phyloP scores from a whole-genome alignment of 1,140 invertebrate species.

The Bombus vancouverensis region DNA sequence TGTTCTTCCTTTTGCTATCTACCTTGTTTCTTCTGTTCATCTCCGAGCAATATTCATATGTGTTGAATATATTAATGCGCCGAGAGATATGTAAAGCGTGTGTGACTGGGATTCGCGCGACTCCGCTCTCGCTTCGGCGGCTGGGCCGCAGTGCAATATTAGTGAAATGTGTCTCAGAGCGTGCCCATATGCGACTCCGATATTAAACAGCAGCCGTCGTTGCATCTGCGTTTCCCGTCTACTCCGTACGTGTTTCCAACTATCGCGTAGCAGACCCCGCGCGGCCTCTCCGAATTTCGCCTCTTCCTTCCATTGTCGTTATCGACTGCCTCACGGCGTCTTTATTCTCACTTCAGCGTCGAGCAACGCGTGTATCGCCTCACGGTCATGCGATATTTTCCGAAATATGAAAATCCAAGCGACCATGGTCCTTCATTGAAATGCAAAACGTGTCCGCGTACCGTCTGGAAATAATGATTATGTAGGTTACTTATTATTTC shows the following conservation, averaged over 20 bases:
- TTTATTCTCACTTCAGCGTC: background rate
- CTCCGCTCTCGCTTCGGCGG: constrained; percentile 42
- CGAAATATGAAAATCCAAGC: constrained; percentile 74
- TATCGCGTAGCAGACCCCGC: constrained; percentile 28
- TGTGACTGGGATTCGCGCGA: constrained; percentile 59
- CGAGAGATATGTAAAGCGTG: constrained; percentile 77
- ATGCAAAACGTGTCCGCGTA: constrained; percentile 21
- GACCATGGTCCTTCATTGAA: constrained; percentile 66
- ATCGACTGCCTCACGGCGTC: constrained; percentile 8
- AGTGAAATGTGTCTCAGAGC: constrained; percentile 79
- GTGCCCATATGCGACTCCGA: constrained; percentile 78
- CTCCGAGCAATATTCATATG: constrained; percentile 79
- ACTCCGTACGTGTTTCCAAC: constrained; percentile 56
- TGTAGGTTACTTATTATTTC: background rate
- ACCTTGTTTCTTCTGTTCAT: constrained; percentile 39
- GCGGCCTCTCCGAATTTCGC: constrained; percentile 11
- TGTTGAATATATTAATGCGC: constrained; percentile 82
- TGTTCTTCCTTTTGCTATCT: background rate
- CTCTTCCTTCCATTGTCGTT: constrained; percentile 2
- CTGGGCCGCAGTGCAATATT: constrained; percentile 72
- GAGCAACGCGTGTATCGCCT: background rate
- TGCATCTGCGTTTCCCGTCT: constrained; percentile 75
- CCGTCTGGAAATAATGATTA: constrained; percentile 74
- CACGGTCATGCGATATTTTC: constrained; percentile 67
- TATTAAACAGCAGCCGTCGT: constrained; percentile 80